These are phyloP conservation scores for Diploscapter pachys DNA, from an alignment of 1,140 invertebrate species.

Conservation along the genomic window DNA sequence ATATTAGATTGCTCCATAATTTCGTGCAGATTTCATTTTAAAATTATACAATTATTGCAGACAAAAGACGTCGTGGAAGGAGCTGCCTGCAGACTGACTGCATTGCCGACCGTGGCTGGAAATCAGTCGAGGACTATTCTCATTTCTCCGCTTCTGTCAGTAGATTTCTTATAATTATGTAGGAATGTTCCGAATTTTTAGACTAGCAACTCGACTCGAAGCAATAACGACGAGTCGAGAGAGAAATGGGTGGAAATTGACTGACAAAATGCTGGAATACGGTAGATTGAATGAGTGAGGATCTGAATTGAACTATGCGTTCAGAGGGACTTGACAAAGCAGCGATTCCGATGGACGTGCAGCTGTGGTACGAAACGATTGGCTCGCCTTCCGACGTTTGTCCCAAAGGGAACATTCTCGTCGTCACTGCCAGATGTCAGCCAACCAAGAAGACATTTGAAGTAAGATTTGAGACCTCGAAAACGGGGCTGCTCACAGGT, in stretches of 20 bases:
- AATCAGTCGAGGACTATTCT: constrained; percentile 1
- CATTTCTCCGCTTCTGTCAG: constrained; percentile 21
- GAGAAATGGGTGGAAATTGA: constrained; percentile 13
- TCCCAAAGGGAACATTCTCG: constrained; percentile 63
- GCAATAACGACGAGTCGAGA: constrained; percentile 20
- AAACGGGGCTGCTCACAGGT: too few relatives aligned
- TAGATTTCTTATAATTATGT: constrained; percentile 1
- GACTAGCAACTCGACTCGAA: constrained; percentile 19
- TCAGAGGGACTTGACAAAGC: constrained; percentile 29
- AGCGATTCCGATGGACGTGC: constrained; percentile 31
- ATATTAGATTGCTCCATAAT: too few relatives aligned
- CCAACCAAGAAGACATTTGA: too few relatives aligned
- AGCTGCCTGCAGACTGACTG: constrained; percentile 28
- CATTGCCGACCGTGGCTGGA: constrained; percentile 10
- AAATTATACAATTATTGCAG: neutral
- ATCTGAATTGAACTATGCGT: too few relatives aligned
- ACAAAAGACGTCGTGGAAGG: constrained; percentile 15
- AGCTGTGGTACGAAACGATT: constrained; percentile 35
- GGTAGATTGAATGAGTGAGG: constrained; percentile 4
- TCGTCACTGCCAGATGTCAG: constrained; percentile 63
- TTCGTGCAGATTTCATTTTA: neutral
- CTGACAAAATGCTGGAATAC: constrained; percentile 35
- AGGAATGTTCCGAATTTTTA: constrained; percentile 3
- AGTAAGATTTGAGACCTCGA: too few relatives aligned
- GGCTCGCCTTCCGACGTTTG: constrained; percentile 63